phyloP scores from a whole-genome alignment of 53 echinoderm and acorn worm species.

The Echinarachnius parma region DNA sequence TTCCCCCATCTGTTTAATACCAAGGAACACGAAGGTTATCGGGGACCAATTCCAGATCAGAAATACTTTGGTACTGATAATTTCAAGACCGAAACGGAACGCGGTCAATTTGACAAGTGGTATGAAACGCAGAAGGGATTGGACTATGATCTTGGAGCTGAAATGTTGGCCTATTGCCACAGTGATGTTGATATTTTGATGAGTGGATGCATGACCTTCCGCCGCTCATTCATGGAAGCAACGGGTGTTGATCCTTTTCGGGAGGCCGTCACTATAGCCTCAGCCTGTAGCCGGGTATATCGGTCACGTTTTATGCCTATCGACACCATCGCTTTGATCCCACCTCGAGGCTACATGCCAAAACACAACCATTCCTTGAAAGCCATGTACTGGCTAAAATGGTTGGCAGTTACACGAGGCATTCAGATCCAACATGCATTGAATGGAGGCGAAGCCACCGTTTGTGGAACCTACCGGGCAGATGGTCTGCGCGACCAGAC shows the following conservation, averaged over 20 bases:
- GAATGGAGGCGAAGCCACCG: slow-evolving; percentile 39
- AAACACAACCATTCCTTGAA: slow-evolving; percentile 40
- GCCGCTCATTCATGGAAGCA: slow-evolving; percentile 1
- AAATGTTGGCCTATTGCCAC: no score
- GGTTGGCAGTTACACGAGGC: background rate
- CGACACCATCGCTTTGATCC: slow-evolving; percentile 46
- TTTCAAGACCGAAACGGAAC: no score
- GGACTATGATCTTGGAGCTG: no score
- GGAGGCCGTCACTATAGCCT: slow-evolving; percentile 54
- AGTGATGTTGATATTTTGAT: no score
- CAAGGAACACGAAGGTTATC: slow-evolving; percentile 19
- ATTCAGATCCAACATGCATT: slow-evolving; percentile 42
- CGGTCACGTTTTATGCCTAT: slow-evolving; percentile 37
- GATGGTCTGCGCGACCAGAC: slow-evolving; percentile 24
- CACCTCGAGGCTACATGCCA: no score
- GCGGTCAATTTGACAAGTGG: no score
- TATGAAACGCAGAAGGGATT: no score
- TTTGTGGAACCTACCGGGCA: background rate
- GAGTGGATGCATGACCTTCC: no score
- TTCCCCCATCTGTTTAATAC: slow-evolving; percentile 57
- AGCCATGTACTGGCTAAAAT: slow-evolving; percentile 29
- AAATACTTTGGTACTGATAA: background rate
- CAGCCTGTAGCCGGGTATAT: slow-evolving; percentile 61
- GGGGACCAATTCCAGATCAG: slow-evolving; percentile 17
- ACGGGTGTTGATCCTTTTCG: slow-evolving; percentile 47